Base-by-base conservation (phyloP, 2,888 invertebrate genomes). In the Iselma pallidipennis region DNA sequence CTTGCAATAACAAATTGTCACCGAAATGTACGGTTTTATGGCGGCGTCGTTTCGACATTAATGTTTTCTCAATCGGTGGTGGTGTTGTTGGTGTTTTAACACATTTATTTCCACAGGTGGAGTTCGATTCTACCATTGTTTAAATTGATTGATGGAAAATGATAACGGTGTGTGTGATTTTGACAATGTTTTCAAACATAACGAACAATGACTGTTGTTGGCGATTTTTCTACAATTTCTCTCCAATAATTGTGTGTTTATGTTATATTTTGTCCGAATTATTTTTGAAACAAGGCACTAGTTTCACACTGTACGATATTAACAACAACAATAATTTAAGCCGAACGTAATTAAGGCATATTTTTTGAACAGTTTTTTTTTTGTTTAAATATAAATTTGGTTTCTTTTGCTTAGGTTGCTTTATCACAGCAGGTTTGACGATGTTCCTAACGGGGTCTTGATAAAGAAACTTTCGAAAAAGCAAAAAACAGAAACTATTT, bases 1-100 rank as follows among this genome's bases (percentile, higher is more conserved):
- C 90, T 80, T 90, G 90, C 80, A 90, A 86, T 70, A 90, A 80
- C 26, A 91, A 84, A 79, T 90, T 91, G 77, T 91, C 91, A 61
- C 91, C 91, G 77, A 91, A 91, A 81, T 91, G 91, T 54, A 91
- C 91, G 53, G 91, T 91, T 81, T 91, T 91, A 82, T 91, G 90
- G 61, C 91, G 86, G 57, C 90, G 86, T 60, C 91, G 86, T 56
- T 90, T 88, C 63, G 89, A 88, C 77, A 89, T 83, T 56, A 80
- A 73, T 70, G 76, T 71, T 69, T 77, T 80, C 73, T 81, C 80
- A 74, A 29, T 28, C n/a, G n/a, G n/a, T 67, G 73, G 79, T 80
- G 81, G 80, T 79, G 81, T 80, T 77, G 82, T 79, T 42, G 42
- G 19, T 42, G 19, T 6, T 42, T 42, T 71, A 57, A 71, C 74